phyloP scores from a whole-genome alignment of 2,888 invertebrate genomes.

The Plusia festucae region DNA sequence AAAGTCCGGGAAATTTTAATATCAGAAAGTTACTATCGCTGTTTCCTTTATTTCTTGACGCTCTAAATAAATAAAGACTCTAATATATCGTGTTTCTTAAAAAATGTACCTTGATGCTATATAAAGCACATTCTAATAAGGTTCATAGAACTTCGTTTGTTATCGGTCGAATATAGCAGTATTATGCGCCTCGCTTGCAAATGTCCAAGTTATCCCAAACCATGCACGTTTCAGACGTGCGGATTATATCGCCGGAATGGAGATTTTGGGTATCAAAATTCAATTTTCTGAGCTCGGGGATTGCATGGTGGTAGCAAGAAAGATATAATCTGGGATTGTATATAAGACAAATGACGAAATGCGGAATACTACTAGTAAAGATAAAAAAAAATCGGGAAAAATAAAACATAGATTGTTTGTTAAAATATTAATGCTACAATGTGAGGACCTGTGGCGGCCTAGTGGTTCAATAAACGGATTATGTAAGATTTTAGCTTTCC shows the following conservation, averaged over 20 bases:
- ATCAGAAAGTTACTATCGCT: no score
- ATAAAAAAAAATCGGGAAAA: background rate
- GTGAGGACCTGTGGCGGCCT: no score
- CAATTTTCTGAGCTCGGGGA: slow-evolving; percentile 28
- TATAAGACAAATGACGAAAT: background rate
- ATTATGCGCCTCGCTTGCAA: slow-evolving; percentile 25
- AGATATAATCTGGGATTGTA: slow-evolving; percentile 23
- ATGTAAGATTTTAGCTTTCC: no score
- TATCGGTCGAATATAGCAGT: slow-evolving; percentile 23
- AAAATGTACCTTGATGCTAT: no score
- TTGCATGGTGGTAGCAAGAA: slow-evolving; percentile 34
- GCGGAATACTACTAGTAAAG: background rate
- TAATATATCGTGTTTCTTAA: no score
- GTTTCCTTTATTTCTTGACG: no score
- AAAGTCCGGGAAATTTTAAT: no score
- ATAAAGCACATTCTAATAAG: no score
- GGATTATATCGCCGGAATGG: slow-evolving; percentile 28
- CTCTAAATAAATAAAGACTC: no score
- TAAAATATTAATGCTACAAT: no score
- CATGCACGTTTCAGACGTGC: slow-evolving; percentile 18
- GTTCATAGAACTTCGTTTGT: slow-evolving; percentile 17
- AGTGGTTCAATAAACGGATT: no score
- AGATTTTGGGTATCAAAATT: slow-evolving; percentile 35
- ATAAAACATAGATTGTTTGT: no score
- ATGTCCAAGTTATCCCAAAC: slow-evolving; percentile 23